phyloP scores from a whole-genome alignment of 1,140 invertebrate genomes.

The Lepidurus couesii region DNA sequence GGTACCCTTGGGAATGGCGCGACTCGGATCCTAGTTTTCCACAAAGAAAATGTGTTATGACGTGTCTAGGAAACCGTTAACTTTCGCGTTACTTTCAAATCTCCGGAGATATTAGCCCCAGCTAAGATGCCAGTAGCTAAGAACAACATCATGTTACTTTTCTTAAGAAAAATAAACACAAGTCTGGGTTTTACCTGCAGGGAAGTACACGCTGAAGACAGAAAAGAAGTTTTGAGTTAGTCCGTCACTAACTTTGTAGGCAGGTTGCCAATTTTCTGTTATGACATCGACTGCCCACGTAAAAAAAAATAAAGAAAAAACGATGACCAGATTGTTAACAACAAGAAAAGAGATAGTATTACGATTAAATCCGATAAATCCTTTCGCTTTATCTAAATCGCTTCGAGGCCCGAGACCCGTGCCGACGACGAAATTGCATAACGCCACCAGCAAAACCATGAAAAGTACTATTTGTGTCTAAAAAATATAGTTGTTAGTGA shows the following conservation, averaged over 20 bases:
- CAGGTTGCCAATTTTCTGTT: constrained; percentile 40
- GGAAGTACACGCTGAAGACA: constrained; percentile 45
- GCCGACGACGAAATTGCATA: constrained; percentile 84
- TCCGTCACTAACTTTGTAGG: constrained; percentile 41
- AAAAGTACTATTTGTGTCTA: constrained; percentile 77
- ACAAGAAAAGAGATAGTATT: constrained; percentile 42
- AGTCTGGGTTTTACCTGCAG: constrained; percentile 38
- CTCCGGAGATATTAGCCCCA: constrained; percentile 60
- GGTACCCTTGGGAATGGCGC: constrained; percentile 56
- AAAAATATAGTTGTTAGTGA: constrained; percentile 26
- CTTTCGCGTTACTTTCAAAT: constrained; percentile 44
- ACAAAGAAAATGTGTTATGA: neutral
- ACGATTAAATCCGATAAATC: constrained; percentile 81
- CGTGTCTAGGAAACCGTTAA: too few relatives aligned
- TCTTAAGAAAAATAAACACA: neutral
- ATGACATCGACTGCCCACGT: constrained; percentile 42
- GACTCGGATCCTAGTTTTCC: constrained; percentile 42
- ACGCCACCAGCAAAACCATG: constrained; percentile 78
- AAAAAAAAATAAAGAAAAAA: neutral
- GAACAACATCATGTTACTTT: neutral
- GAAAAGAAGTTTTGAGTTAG: constrained; percentile 45
- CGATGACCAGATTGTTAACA: neutral
- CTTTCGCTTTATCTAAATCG: constrained; percentile 57
- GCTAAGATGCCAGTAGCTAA: constrained; percentile 47
- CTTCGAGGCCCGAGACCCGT: constrained; percentile 69